phyloP scores from a whole-genome alignment of 2,113 vertebrate species.

The Fregetta grallaria region DNA sequence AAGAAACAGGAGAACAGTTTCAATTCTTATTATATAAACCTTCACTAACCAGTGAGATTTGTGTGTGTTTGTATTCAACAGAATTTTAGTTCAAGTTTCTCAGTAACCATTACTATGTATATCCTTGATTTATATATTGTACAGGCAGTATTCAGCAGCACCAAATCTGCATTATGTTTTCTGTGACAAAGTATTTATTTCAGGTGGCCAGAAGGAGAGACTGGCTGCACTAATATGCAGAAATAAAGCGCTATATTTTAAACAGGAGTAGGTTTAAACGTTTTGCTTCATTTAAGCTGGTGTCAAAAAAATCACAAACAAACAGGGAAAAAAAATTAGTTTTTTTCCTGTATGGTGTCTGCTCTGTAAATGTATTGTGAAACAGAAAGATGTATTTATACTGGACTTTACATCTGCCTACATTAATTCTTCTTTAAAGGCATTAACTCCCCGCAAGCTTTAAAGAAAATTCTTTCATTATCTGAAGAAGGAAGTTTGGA shows the following conservation, averaged over 20 bases:
- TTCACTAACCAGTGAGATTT: background rate
- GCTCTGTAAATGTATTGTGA: background rate
- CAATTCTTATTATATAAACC: background rate
- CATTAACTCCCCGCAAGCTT: constrained; percentile 95
- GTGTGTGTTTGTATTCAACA: background rate
- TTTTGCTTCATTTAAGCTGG: background rate
- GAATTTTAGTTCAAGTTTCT: background rate
- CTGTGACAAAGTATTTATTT: background rate
- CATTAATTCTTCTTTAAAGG: constrained; percentile 71
- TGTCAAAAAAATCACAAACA: background rate
- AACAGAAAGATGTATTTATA: background rate
- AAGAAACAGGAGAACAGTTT: background rate
- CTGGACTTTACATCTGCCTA: background rate
- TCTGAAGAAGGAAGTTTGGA: constrained; percentile 92
- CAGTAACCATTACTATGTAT: background rate
- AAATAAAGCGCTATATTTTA: background rate
- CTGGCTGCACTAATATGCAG: background rate
- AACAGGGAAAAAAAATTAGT: background rate
- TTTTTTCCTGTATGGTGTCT: background rate
- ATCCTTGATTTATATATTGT: background rate
- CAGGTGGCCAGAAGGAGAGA: background rate
- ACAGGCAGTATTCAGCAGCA: background rate
- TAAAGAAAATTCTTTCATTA: constrained; percentile 98
- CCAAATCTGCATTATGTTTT: background rate
- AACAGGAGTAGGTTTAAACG: background rate